Base-by-base conservation (phyloP, 92 coral and sea anemone genomes). In the Hydrozoanthus gracilis region DNA sequence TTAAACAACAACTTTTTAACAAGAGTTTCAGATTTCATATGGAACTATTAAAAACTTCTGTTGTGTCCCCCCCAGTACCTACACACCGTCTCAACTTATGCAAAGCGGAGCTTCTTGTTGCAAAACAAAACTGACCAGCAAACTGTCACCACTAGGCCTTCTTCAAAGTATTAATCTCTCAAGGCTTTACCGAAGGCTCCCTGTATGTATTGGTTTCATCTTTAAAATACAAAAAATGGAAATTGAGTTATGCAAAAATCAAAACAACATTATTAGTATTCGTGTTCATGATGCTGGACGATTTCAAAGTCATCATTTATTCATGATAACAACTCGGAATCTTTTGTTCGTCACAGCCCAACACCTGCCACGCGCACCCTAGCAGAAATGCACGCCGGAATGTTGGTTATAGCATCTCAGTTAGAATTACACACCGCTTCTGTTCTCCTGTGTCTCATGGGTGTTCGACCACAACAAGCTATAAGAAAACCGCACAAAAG, bases 41-140 rank as follows among this genome's bases (percentile, higher is more conserved):
- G n/a, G n/a, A n/a, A n/a, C n/a, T n/a, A n/a, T n/a, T n/a, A n/a
- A n/a, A n/a, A n/a, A n/a, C n/a, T n/a, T n/a, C n/a, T n/a, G n/a
- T n/a, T n/a, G n/a, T n/a, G 18, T 11, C 49, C 15, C 58, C n/a
- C 47, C 58, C 13, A 47, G 77, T 46, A 46, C 27, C 7, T 73
- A 73, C 56, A 73, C 58, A 14, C 52, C 58, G 1, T 1, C 3
- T 73, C 77, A 73, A 50, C 77, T 73, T 48, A 73, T 47, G 77
- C 12, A 73, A 73, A 73, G 15, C 44, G 39, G 77, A 48, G 77
- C 58, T 48, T 48, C 77, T 73, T 73, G 77, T 71, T 9, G 76
- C 54, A 44, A 44, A 18, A 16, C 51, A 51, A 44, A 44, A 46
- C 49, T 71, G 52, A 51, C 76, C 76, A 71, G 45, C 76, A 44